phyloP scores from a whole-genome alignment of 2,113 vertebrate genomes.

The Uria lomvia region DNA sequence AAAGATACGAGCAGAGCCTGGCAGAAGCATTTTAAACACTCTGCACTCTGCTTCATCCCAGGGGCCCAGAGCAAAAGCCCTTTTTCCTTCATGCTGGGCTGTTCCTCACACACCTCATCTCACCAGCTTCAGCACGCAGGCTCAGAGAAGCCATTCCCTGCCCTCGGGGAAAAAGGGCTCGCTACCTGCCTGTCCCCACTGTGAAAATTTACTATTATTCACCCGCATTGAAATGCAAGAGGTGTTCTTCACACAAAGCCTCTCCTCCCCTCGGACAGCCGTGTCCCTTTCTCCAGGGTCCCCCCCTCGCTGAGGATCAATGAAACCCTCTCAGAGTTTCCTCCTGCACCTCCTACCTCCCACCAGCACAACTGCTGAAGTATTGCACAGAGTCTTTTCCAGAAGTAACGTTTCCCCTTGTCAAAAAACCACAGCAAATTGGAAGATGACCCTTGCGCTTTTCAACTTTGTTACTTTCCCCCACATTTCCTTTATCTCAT shows the following conservation, averaged over 20 bases:
- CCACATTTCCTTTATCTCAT: background rate
- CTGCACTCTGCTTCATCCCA: background rate
- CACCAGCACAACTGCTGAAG: background rate
- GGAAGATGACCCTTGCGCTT: background rate
- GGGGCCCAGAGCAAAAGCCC: background rate
- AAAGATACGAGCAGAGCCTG: background rate
- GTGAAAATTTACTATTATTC: background rate
- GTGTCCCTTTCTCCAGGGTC: background rate
- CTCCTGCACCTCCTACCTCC: background rate
- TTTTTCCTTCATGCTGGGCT: background rate
- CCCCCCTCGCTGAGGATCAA: accelerated
- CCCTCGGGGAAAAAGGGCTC: background rate
- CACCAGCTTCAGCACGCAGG: background rate
- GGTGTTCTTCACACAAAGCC: background rate
- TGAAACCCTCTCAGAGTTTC: background rate
- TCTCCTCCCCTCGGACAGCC: background rate
- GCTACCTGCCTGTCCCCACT: background rate
- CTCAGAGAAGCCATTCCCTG: background rate
- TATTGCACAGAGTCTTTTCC: background rate
- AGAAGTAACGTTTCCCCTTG: background rate
- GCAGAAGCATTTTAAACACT: background rate
- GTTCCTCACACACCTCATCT: background rate
- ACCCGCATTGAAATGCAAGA: background rate
- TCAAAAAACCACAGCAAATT: background rate
- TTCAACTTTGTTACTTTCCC: background rate